Conservation (phyloP, 1,140 invertebrate species). For the Lepidurus arcticus region DNA sequence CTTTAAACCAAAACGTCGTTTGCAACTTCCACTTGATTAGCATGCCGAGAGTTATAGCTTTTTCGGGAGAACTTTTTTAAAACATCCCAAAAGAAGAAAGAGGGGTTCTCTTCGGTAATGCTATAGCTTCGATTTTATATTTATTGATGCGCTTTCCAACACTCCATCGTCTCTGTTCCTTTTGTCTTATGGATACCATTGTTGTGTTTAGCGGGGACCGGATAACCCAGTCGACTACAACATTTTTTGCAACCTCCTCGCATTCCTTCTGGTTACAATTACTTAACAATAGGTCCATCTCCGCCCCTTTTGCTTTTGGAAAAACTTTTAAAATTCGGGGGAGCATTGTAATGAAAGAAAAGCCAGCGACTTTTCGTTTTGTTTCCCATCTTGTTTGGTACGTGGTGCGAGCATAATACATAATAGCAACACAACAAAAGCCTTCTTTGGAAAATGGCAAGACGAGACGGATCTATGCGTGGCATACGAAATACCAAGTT, state of each 20-base stretch:
- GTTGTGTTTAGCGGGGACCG: no score
- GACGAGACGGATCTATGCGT: no score
- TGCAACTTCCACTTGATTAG: conserved; percentile 11
- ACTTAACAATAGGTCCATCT: neutral
- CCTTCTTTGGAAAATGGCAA: no score
- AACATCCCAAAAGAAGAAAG: neutral
- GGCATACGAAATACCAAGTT: no score
- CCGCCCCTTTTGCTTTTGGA: neutral
- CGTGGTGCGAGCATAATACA: no score
- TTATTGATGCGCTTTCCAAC: conserved; percentile 17
- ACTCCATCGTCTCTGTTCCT: neutral
- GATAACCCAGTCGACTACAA: no score
- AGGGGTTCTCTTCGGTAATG: neutral
- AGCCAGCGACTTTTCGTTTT: no score
- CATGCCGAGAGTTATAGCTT: conserved; percentile 18
- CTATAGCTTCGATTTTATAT: conserved; percentile 16
- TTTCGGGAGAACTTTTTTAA: neutral
- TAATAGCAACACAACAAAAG: no score
- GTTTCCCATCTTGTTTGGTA: no score
- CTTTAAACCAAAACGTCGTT: neutral
- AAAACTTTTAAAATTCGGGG: no score
- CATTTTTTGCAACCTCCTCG: neutral
- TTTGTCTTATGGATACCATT: no score
- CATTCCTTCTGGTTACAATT: neutral
- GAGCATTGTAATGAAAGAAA: no score